Evolutionary conservation across 1,140 invertebrate species (phyloP).

Genomic region (Sycophila sp.): DNA sequence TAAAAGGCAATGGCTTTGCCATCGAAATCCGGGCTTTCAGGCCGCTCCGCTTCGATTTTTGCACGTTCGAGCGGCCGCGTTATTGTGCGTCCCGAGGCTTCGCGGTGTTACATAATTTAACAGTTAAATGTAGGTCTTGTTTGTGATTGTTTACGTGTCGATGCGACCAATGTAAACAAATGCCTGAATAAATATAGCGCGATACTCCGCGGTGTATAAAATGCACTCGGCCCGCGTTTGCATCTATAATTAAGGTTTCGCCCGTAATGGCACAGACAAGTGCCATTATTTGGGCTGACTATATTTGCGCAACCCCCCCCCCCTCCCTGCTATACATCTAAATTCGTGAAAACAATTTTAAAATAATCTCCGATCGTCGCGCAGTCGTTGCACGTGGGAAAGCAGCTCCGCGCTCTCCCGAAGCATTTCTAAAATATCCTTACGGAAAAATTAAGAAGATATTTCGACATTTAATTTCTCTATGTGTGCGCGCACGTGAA

Average conservation of each 20-base stretch:
- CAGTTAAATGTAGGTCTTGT: too few species aligned
- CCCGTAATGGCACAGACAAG: too few species aligned
- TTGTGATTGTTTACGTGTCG: too few species aligned
- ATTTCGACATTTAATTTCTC: not conserved
- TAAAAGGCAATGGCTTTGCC: too few species aligned
- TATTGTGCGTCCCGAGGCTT: too few species aligned
- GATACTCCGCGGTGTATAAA: too few species aligned
- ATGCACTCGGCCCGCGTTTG: too few species aligned
- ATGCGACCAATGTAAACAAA: too few species aligned
- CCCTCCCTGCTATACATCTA: not conserved
- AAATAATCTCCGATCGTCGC: not conserved
- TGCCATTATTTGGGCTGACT: not conserved
- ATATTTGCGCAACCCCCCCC: not conserved
- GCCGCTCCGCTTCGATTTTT: not conserved
- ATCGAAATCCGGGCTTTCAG: not conserved
- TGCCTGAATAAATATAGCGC: too few species aligned
- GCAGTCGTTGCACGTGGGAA: not conserved
- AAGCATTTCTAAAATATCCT: not conserved
- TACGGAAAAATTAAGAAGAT: not conserved
- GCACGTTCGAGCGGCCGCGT: not conserved
- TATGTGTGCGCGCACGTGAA: not conserved
- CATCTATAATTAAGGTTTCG: too few species aligned
- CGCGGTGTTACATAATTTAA: not conserved
- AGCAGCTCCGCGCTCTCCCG: not conserved
- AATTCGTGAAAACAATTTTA: not conserved